phyloP scores from a whole-genome alignment of 2,113 vertebrate genomes.

The Brachyhypopomus occidentalis region DNA sequence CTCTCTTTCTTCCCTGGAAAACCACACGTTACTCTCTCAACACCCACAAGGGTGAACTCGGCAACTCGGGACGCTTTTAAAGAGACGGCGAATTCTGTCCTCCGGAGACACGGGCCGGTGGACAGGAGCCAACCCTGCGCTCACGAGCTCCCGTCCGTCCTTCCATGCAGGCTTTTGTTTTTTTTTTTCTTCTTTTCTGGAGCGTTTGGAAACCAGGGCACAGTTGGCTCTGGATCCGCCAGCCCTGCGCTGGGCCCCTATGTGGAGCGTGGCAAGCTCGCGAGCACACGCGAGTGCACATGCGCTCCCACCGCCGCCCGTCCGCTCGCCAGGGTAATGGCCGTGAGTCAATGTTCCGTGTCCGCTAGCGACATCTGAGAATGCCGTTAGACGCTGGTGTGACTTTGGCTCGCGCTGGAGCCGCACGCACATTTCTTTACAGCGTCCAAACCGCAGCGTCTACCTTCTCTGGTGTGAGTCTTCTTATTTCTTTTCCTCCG shows the following conservation, averaged over 20 bases:
- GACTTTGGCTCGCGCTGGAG: conserved; percentile 68
- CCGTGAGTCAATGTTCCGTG: conserved; percentile 63
- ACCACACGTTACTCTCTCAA: conserved; percentile 63
- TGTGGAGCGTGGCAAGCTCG: conserved; percentile 48
- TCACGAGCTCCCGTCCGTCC: not conserved
- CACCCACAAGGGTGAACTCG: conserved; percentile 69
- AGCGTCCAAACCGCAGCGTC: conserved; percentile 52
- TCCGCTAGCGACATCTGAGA: conserved; percentile 66
- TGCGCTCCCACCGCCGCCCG: conserved; percentile 57
- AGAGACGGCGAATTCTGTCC: conserved; percentile 70
- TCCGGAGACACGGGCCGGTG: conserved; percentile 66
- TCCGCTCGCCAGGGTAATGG: conserved; percentile 59
- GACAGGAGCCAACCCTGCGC: conserved; percentile 53
- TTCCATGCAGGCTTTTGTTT: not conserved
- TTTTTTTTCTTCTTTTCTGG: conserved; percentile 6
- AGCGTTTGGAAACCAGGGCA: conserved; percentile 6
- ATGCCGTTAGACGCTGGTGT: conserved; percentile 66
- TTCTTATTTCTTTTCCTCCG: conserved; percentile 52
- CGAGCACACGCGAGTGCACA: not conserved
- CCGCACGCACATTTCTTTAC: conserved; percentile 61
- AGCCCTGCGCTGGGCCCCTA: conserved; percentile 38
- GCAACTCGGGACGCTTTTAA: conserved; percentile 72
- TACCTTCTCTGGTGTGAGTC: conserved; percentile 45
- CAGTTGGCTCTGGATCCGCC: conserved; percentile 45
- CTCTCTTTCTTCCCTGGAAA: conserved; percentile 54